phyloP scores from a whole-genome alignment of 2,888 invertebrate genomes.

The Rhagophthalmus giganteus region DNA sequence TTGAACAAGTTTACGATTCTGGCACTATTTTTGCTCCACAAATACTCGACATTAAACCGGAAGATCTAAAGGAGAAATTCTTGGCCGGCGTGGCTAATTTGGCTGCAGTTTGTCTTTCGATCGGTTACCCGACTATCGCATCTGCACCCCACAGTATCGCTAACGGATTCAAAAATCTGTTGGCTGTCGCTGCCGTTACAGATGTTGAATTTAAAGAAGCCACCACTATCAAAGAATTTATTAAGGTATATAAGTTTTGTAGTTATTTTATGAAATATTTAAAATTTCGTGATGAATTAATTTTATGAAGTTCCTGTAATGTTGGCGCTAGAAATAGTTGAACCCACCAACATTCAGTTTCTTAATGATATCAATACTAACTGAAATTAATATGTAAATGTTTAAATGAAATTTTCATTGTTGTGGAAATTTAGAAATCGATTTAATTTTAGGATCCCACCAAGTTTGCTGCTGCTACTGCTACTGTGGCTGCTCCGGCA shows the following conservation, averaged over 20 bases:
- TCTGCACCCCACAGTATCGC: slow-evolving; percentile 97
- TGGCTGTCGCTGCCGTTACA: slow-evolving; percentile 95
- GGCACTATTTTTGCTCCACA: slow-evolving; percentile 97
- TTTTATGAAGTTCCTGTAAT: slow-evolving; percentile 4
- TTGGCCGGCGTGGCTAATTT: slow-evolving; percentile 92
- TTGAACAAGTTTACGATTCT: slow-evolving; percentile 97
- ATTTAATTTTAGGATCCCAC: slow-evolving; percentile 75
- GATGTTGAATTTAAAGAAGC: slow-evolving; percentile 96
- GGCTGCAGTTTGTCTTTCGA: slow-evolving; percentile 88
- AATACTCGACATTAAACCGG: slow-evolving; percentile 97
- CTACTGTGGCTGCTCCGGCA: slow-evolving; percentile 64
- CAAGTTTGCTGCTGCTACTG: slow-evolving; percentile 79
- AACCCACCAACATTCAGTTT: slow-evolving; percentile 6
- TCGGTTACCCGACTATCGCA: slow-evolving; percentile 95
- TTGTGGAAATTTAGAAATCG: no score
- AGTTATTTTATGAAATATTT: neutral
- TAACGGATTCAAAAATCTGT: slow-evolving; percentile 96
- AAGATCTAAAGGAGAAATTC: slow-evolving; percentile 90
- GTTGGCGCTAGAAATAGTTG: slow-evolving; percentile 7
- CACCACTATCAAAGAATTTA: slow-evolving; percentile 85
- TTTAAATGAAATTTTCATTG: no score
- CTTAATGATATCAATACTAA: no score
- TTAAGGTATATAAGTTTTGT: slow-evolving; percentile 64
- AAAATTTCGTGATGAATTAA: neutral
- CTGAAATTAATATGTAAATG: no score